Evolutionary conservation across 2,888 invertebrate species (phyloP).

Genomic region (Acrocyrtus sp.): DNA sequence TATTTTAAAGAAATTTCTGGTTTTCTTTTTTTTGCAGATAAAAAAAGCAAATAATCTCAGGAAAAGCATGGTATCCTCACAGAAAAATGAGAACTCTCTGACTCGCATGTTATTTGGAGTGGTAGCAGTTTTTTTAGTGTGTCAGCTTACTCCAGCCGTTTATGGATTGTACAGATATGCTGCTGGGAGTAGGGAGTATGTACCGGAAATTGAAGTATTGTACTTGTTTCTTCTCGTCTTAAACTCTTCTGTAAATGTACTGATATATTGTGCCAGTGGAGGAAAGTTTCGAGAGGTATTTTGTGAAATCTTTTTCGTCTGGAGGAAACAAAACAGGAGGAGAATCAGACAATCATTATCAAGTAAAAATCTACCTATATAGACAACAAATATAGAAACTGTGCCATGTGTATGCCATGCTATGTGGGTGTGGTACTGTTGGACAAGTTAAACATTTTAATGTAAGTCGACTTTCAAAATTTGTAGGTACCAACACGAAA

Average conservation of each 20-base stretch:
- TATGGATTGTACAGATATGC: constrained; percentile 30
- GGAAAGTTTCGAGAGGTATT: constrained; percentile 52
- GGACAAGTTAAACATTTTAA: no score
- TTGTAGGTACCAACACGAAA: no score
- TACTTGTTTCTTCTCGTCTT: constrained; percentile 49
- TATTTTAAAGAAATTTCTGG: no score
- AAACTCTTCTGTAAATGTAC: constrained; percentile 58
- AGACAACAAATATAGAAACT: no score
- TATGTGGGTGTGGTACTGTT: no score
- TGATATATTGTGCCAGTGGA: constrained; percentile 57
- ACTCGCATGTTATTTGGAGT: constrained; percentile 55
- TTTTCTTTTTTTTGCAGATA: constrained; percentile 49
- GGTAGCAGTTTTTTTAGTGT: constrained; percentile 53
- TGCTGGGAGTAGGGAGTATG: constrained; percentile 11
- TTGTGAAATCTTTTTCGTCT: constrained; percentile 28
- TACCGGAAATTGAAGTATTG: constrained; percentile 37
- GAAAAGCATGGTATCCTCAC: constrained; percentile 45
- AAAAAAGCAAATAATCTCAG: constrained; percentile 47
- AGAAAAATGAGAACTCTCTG: constrained; percentile 53
- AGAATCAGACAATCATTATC: neutral
- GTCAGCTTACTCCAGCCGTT: constrained; percentile 38
- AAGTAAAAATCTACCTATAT: no score
- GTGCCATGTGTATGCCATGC: no score
- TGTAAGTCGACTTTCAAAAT: no score
- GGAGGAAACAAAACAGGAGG: constrained; percentile 6